A percentile compares a stretch with the other conserved stretches of the same genome.
These are phyloP conservation scores for Podarcis muralis DNA, from an alignment of 2,113 vertebrate genomes.

Conservation along the genomic window DNA sequence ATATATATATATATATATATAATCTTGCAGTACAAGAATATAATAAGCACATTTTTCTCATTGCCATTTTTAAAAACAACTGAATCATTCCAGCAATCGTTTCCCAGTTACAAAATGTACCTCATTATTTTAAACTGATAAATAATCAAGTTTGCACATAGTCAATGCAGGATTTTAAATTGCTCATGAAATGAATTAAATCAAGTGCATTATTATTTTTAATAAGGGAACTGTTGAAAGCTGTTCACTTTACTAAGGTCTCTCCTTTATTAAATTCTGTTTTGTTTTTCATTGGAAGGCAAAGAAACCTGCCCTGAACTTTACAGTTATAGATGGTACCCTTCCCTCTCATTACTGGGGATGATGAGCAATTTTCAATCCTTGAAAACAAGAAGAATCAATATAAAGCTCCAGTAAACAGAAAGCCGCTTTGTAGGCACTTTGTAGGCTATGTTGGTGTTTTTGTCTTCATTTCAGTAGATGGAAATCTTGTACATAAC, in stretches of 20 bases:
- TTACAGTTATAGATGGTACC: conserved; percentile 58
- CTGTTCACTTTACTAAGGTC: conserved; percentile 35
- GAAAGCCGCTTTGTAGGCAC: conserved; percentile 43
- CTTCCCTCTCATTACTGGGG: conserved; percentile 54
- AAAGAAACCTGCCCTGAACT: conserved; percentile 49
- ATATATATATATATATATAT: not conserved
- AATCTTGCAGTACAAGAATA: not conserved
- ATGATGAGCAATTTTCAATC: conserved; percentile 68
- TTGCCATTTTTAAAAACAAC: not conserved
- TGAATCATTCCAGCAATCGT: conserved; percentile 17
- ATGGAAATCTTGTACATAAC: conserved; percentile 41
- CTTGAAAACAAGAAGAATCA: conserved; percentile 56
- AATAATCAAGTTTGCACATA: not conserved
- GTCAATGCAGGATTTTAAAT: conserved; percentile 14
- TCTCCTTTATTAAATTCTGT: conserved; percentile 36
- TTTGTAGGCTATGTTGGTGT: conserved; percentile 23
- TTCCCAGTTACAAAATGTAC: conserved; percentile 45
- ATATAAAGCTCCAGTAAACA: conserved; percentile 50
- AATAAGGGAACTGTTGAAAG: conserved; percentile 29
- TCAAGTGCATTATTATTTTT: conserved; percentile 1
- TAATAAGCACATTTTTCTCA: not conserved
- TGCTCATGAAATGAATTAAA: conserved; percentile 38
- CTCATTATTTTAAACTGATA: conserved; percentile 27
- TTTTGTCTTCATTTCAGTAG: conserved; percentile 52
- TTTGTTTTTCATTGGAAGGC: conserved; percentile 52